Evolutionary conservation across 2,113 vertebrate genomes (phyloP).

Genomic region (Dipodomys merriami): DNA sequence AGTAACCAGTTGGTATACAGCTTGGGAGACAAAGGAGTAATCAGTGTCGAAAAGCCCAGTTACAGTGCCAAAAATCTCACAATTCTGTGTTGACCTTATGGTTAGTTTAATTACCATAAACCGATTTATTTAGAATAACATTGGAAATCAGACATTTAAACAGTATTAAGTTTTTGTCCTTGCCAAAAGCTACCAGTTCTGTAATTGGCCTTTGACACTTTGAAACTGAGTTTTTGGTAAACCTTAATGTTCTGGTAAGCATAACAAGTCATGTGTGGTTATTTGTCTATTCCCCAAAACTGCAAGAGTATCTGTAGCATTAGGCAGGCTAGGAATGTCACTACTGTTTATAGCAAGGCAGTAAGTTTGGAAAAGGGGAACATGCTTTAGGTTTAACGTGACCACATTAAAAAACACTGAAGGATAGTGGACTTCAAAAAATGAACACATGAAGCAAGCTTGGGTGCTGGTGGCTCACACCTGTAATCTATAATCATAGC

Average conservation of each 20-base stretch:
- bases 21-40: background rate
- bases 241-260: background rate
- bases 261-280: background rate
- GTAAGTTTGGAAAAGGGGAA: background rate
- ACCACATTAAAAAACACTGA: background rate
- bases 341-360: background rate
- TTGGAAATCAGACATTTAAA: background rate
- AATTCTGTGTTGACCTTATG: background rate
- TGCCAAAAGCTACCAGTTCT: background rate
- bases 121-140: slow-evolving; percentile 63
- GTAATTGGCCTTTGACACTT: too few relatives aligned
- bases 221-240: too few relatives aligned
- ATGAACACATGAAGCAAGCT: too few relatives aligned
- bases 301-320: background rate
- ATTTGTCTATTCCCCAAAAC: background rate
- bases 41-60: background rate
- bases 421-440: too few relatives aligned
- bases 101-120: background rate
- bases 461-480: too few relatives aligned
- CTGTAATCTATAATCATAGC: too few relatives aligned
- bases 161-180: background rate
- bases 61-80: background rate
- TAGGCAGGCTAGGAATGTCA: background rate
- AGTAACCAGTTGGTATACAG: background rate
- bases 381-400: background rate